phyloP scores from a whole-genome alignment of 1,140 invertebrate genomes.

The Batillaria attramentaria region DNA sequence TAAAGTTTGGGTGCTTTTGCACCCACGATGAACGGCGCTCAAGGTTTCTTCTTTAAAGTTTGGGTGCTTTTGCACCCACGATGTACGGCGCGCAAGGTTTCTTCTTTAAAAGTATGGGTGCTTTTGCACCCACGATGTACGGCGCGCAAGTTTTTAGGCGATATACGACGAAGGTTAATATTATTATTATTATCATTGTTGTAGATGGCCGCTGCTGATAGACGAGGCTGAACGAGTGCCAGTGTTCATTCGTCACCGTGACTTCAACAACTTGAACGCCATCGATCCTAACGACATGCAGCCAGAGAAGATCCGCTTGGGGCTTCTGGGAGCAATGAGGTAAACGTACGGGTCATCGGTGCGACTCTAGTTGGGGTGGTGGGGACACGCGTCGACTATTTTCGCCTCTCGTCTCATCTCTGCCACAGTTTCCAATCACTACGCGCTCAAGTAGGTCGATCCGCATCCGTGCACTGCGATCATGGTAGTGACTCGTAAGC shows the following conservation, averaged over 20 bases:
- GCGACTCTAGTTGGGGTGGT: too few species aligned
- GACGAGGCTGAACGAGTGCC: constrained; percentile 3
- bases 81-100: too few species aligned
- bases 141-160: too few species aligned
- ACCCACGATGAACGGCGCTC: neutral
- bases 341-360: too few species aligned
- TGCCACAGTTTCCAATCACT: too few species aligned
- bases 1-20: neutral
- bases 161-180: too few species aligned
- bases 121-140: too few species aligned
- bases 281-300: constrained; percentile 1
- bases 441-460: too few species aligned
- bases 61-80: neutral
- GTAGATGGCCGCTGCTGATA: constrained; percentile 14
- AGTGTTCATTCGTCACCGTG: constrained; percentile 8
- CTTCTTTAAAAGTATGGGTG: neutral
- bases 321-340: constrained; percentile 19
- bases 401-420: too few species aligned
- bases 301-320: constrained; percentile 6
- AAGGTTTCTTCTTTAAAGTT: neutral
- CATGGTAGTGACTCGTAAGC: too few species aligned
- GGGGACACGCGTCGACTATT: too few species aligned
- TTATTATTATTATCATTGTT: neutral
- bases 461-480: too few species aligned
- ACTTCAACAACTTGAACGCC: constrained; percentile 21